Evolutionary conservation across 2,797 vertebrate species (phyloP), one percentile per base, ranked within the genome.

Genomic region (Alfaro cultratus): DNA sequence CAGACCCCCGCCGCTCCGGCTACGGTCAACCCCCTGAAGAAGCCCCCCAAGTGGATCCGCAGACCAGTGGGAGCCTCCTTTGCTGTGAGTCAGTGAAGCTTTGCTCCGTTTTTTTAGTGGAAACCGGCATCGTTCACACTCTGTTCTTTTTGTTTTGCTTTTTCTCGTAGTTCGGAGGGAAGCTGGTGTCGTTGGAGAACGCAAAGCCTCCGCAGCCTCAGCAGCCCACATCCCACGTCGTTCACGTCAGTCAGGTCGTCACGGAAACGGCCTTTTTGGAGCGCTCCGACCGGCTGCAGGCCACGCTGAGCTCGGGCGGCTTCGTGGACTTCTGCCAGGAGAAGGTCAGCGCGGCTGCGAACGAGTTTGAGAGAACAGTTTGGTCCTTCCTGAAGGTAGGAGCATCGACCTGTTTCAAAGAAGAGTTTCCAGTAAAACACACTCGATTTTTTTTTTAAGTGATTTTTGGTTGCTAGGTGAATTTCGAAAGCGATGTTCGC

Each of bases 371-470:
- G 81, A 99, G 93, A 88, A 98, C 96, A 0, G 92, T 99, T 16
- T 99, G 99, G 99, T 97, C 97, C 68, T 99, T 99, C 87, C 90
- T 99, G 79, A 99, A 99, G 97, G 99, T 99, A 89, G 75, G 36
- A 60, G 47, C 29, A 2, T 18, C 12, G 51, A 0, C 41, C 34
- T 16, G 0, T 39, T 3, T 41, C 11, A 41, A 41, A 7, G 26
- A 70, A 13, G 26, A 64, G 16, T 36, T 9, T 64, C 4, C 46
- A 31, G 7, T 47, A 39, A 34, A 53, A 16, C n/a, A 29, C 23
- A 8, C 12, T 47, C 4, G 12, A n/a, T 21, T 62, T 0, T 81
- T 79, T 5, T 92, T 3, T 83, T 62, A 53, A 53, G 23, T 51
- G 21, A 23, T 26, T 26, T 53, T 23, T 53, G 21, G 21, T 26